phyloP scores from a whole-genome alignment of 92 coral and sea anemone species.

The Micromussa lordhowensis region DNA sequence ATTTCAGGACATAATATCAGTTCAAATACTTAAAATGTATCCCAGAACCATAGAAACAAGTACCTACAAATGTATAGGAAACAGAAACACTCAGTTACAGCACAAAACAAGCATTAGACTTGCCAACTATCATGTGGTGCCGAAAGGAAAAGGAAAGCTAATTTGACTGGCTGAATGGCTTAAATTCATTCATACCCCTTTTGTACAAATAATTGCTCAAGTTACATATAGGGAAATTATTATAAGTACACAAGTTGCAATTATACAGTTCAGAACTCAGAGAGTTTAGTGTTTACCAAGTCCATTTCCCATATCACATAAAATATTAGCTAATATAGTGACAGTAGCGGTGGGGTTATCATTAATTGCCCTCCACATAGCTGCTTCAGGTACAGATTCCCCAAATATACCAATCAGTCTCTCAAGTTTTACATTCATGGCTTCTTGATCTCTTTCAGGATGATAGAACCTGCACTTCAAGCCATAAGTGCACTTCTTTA shows the following conservation, averaged over 20 bases:
- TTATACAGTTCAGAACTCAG: not conserved
- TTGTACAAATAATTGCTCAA: not conserved
- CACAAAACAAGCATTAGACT: not conserved
- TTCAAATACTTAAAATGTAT: not conserved
- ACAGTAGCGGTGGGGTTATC: constrained; percentile 69
- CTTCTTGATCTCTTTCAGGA: constrained; percentile 87
- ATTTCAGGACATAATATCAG: not conserved
- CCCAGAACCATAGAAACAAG: not conserved
- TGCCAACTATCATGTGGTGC: not conserved
- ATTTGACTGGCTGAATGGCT: constrained; percentile 9
- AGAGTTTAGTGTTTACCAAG: constrained; percentile 26
- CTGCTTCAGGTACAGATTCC: constrained; percentile 45
- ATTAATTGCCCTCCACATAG: constrained; percentile 50
- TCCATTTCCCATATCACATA: constrained; percentile 46
- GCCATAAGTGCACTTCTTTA: constrained; percentile 93
- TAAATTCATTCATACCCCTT: not conserved
- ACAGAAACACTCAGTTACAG: too few species aligned
- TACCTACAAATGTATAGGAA: too few species aligned
- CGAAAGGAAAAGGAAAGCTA: not conserved
- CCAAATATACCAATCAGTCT: constrained; percentile 43
- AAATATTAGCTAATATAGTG: constrained; percentile 20
- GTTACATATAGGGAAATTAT: too few species aligned
- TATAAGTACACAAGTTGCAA: too few species aligned
- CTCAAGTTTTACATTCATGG: constrained; percentile 35
- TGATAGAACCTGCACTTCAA: constrained; percentile 91